Conservation (phyloP, 2,113 vertebrate genomes). For the Platysteira castanea region DNA sequence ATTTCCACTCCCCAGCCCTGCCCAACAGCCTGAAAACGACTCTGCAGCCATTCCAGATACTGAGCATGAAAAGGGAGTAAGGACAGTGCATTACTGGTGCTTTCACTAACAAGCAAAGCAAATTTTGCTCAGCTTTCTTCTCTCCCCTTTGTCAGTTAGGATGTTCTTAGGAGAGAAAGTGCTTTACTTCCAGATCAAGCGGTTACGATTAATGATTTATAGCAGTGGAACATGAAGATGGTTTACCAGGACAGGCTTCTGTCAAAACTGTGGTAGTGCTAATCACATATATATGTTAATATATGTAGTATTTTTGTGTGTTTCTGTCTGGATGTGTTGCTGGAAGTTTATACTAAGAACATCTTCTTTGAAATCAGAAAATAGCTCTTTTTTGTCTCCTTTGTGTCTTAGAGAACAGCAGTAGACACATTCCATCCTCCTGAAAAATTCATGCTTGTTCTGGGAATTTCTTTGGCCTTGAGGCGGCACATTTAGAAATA, state of each 20-base stretch:
- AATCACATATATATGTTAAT: not conserved
- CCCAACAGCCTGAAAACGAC: not conserved
- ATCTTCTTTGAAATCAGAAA: not conserved
- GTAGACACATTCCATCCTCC: not conserved
- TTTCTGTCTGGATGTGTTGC: not conserved
- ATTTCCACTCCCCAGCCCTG: not conserved
- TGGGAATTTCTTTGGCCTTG: constrained; percentile 34
- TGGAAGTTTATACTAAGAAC: not conserved
- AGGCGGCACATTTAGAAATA: constrained; percentile 36
- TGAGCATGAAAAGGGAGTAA: not conserved
- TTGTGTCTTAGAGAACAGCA: constrained; percentile 16
- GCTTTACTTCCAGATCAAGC: not conserved
- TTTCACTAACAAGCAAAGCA: not conserved
- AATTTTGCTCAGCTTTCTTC: not conserved
- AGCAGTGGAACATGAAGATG: not conserved
- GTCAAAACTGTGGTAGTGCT: not conserved
- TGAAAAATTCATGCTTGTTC: constrained; percentile 53
- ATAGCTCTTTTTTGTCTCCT: not conserved
- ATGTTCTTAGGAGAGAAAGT: not conserved
- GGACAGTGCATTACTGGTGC: not conserved
- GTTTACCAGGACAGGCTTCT: not conserved
- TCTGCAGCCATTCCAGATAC: not conserved
- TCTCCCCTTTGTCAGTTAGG: not conserved
- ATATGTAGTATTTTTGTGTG: not conserved
- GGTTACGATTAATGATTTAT: not conserved